Evolutionary conservation across 2,888 invertebrate genomes (phyloP).

Genomic region (Hirtodrosophila histrioides): DNA sequence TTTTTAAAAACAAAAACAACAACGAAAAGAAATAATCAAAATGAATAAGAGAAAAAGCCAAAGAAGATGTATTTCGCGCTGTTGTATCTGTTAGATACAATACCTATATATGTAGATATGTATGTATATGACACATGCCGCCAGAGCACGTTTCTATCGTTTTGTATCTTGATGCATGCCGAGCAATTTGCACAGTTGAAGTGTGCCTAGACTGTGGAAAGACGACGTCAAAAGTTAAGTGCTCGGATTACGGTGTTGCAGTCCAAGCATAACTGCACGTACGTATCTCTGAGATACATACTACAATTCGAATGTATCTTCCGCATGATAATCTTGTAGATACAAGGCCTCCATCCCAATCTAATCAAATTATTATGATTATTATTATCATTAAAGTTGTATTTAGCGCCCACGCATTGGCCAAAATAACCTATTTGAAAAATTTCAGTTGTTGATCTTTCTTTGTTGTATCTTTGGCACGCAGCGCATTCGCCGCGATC

Average conservation of each 20-base stretch:
- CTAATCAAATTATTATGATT: constrained; percentile 37
- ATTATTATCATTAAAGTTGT: constrained; percentile 30
- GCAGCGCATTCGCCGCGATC: constrained; percentile 42
- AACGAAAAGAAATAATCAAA: constrained; percentile 23
- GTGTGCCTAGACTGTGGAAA: constrained; percentile 77
- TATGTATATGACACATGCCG: constrained; percentile 63
- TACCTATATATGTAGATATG: no score
- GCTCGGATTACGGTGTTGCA: constrained; percentile 63
- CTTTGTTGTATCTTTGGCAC: constrained; percentile 30
- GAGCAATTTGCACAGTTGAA: constrained; percentile 73
- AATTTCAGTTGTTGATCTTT: constrained; percentile 38
- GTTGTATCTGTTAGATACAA: constrained; percentile 62
- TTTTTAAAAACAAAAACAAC: constrained; percentile 35
- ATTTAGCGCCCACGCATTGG: constrained; percentile 45
- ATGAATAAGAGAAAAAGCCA: constrained; percentile 26
- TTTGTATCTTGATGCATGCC: constrained; percentile 59
- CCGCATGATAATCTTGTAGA: constrained; percentile 48
- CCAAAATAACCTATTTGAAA: constrained; percentile 39
- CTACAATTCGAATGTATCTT: constrained; percentile 49
- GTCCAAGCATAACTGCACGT: constrained; percentile 76
- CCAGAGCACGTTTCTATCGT: constrained; percentile 63
- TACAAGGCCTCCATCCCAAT: background rate
- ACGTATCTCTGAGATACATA: constrained; percentile 48
- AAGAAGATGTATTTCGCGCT: constrained; percentile 13
- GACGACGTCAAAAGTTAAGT: constrained; percentile 61